Conservation (phyloP, 1,140 invertebrate species). For the Neodiprion fabricii region DNA sequence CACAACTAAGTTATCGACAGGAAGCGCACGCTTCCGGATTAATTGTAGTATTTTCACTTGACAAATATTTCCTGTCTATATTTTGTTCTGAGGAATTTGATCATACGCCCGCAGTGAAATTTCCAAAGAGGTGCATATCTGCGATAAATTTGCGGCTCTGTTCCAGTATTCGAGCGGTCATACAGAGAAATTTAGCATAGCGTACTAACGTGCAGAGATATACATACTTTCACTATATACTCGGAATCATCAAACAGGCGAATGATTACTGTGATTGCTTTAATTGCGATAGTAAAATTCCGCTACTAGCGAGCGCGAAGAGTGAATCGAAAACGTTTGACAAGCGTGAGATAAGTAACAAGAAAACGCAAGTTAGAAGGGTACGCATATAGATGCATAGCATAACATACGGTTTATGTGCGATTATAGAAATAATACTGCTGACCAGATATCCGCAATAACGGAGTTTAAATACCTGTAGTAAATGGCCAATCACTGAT, state of each 20-base stretch:
- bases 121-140: too few species aligned
- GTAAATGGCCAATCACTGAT: neutral
- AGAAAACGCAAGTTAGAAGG: neutral
- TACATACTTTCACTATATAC: constrained; percentile 38
- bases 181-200: constrained; percentile 32
- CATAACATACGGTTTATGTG: neutral
- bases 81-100: too few species aligned
- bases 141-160: too few species aligned
- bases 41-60: too few species aligned
- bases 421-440: constrained; percentile 8
- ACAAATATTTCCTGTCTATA: too few species aligned
- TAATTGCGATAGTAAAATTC: constrained; percentile 24
- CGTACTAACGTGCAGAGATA: constrained; percentile 19
- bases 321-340: constrained; percentile 10
- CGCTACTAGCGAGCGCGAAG: constrained; percentile 3
- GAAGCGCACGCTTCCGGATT: too few species aligned
- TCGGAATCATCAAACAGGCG: constrained; percentile 43
- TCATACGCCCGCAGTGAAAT: too few species aligned
- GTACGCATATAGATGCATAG: neutral
- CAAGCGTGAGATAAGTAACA: constrained; percentile 7
- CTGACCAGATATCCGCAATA: neutral
- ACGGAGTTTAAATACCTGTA: neutral
- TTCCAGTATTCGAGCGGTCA: constrained; percentile 14
- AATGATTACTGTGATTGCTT: constrained; percentile 39
- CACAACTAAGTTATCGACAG: too few species aligned